phyloP scores from a whole-genome alignment of 2,888 invertebrate genomes.

The Ommatoiulus sabulosus region DNA sequence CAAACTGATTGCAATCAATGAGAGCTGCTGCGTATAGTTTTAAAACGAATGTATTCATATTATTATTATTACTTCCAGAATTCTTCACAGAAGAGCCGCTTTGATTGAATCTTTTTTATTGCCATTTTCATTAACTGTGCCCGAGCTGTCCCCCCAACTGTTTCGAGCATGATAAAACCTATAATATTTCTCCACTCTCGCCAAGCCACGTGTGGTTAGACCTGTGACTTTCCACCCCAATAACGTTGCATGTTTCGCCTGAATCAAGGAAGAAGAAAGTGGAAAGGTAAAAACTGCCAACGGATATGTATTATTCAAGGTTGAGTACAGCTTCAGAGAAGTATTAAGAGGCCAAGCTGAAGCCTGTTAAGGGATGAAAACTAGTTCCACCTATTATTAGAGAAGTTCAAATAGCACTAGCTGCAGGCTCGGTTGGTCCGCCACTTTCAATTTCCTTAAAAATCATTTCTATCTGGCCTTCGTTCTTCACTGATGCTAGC shows the following conservation, averaged over 20 bases:
- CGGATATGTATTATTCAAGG: constrained; percentile 31
- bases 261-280: constrained; percentile 12
- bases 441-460: constrained; percentile 16
- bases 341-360: constrained; percentile 29
- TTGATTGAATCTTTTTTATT: not conserved
- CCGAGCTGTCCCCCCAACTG: not conserved
- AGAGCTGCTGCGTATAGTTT: not conserved
- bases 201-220: constrained; percentile 11
- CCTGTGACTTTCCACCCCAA: not conserved
- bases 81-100: not conserved
- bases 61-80: not conserved
- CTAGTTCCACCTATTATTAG: constrained; percentile 10
- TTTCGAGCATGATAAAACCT: not conserved
- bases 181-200: not conserved
- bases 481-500: not conserved
- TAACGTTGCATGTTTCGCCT: not conserved
- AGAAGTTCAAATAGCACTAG: constrained; percentile 1
- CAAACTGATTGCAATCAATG: not conserved
- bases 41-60: not conserved
- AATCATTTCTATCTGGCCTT: not conserved
- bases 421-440: constrained; percentile 21
- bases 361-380: constrained; percentile 35
- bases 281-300: constrained; percentile 35
- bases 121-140: not conserved
- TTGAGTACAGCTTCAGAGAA: constrained; percentile 32